These are phyloP conservation scores for Penaeus japonicus DNA, from an alignment of 1,140 invertebrate species.

Conservation along the genomic window DNA sequence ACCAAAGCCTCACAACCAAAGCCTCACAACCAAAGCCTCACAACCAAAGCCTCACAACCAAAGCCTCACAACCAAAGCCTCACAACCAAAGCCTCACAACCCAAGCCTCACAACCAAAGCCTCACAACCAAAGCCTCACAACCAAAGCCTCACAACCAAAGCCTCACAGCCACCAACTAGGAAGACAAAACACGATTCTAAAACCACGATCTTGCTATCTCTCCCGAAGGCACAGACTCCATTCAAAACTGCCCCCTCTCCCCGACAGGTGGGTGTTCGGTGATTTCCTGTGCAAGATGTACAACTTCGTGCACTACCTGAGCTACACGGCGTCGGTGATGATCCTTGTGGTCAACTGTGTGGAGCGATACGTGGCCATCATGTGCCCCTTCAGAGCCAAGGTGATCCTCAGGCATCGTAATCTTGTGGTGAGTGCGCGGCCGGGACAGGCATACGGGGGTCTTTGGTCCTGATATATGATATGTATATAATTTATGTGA, in stretches of 20 bases:
- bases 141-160: too few species aligned
- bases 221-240: not conserved
- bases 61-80: too few species aligned
- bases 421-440: slow-evolving; percentile 64
- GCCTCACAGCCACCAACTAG: too few species aligned
- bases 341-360: slow-evolving; percentile 81
- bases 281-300: slow-evolving; percentile 82
- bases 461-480: too few species aligned
- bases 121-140: too few species aligned
- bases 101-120: too few species aligned
- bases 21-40: too few species aligned
- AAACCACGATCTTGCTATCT: not conserved
- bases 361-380: slow-evolving; percentile 83
- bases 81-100: too few species aligned
- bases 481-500: too few species aligned
- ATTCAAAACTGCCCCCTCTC: not conserved
- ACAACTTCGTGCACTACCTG: slow-evolving; percentile 80
- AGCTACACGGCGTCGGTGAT: slow-evolving; percentile 84
- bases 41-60: too few species aligned
- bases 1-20: too few species aligned
- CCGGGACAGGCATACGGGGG: slow-evolving; percentile 60
- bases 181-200: too few species aligned
- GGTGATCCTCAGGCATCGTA: slow-evolving; percentile 65
- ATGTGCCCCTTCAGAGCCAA: slow-evolving; percentile 76
- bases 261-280: slow-evolving; percentile 77